A percentile compares a stretch with the other conserved stretches of the same genome.
Evolutionary conservation across 92 coral and sea anemone species (phyloP).

Genomic region (Paramuricea clavata): DNA sequence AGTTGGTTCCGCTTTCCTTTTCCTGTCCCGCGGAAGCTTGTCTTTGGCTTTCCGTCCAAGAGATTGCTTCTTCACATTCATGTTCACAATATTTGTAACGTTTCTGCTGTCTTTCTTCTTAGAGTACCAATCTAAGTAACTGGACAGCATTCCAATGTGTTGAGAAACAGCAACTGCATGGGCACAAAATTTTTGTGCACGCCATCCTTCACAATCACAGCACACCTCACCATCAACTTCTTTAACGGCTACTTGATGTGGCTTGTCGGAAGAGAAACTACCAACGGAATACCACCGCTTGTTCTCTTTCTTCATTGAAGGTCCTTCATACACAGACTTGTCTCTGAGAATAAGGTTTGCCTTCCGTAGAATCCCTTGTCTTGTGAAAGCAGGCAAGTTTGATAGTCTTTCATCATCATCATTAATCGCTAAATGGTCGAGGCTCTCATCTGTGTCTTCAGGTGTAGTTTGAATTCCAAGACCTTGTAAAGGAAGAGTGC

Average conservation of each 20-base stretch:
- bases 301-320: constrained; percentile 21
- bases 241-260: constrained; percentile 12
- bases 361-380: neutral
- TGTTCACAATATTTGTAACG: constrained; percentile 27
- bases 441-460: neutral
- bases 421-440: neutral
- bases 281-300: constrained; percentile 23
- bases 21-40: constrained; percentile 33
- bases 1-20: constrained; percentile 31
- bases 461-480: neutral
- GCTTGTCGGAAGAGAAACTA: constrained; percentile 43
- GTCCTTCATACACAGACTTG: constrained; percentile 47
- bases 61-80: constrained; percentile 11
- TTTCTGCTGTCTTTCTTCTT: constrained; percentile 6
- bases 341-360: constrained; percentile 7
- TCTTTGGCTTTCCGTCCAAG: constrained; percentile 28
- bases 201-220: constrained; percentile 50
- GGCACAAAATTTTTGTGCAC: constrained; percentile 30
- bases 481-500: neutral
- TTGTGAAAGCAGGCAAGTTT: neutral
- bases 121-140: neutral
- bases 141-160: constrained; percentile 38
- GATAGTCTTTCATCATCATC: constrained; percentile 34
- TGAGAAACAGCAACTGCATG: constrained; percentile 51
- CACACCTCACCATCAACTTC: constrained; percentile 3